Conservation (phyloP, 2,797 vertebrate genomes). For the Echiichthys vipera region DNA sequence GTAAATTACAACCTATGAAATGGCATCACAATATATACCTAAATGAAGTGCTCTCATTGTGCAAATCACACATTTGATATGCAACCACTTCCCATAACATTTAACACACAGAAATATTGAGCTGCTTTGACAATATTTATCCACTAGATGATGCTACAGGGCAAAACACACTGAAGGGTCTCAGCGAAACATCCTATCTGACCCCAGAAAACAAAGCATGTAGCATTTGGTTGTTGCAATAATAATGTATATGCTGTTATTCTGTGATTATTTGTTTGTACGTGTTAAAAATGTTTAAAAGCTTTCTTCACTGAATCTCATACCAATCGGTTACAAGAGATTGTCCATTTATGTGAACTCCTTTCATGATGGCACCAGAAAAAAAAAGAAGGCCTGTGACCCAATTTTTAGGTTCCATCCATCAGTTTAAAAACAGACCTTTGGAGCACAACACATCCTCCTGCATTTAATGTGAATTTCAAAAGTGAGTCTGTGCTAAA, state of each 20-base stretch:
- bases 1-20: no score
- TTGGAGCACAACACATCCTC: not conserved
- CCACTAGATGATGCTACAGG: conserved; percentile 57
- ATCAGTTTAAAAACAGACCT: not conserved
- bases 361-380: not conserved
- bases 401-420: not conserved
- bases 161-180: conserved; percentile 3
- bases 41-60: not conserved
- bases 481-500: not conserved
- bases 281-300: not conserved
- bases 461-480: not conserved
- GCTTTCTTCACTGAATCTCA: not conserved
- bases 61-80: not conserved
- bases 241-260: not conserved
- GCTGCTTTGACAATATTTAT: conserved; percentile 2
- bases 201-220: not conserved
- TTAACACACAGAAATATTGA: not conserved
- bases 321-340: not conserved
- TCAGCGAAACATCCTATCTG: not conserved
- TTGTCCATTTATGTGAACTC: not conserved
- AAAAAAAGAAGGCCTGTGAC: conserved; percentile 8
- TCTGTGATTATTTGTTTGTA: not conserved
- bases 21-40: no score
- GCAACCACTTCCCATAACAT: not conserved
- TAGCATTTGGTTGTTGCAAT: not conserved